Percentiles rank a stretch among this genome's conserved stretches.
Evolutionary conservation across 1,140 invertebrate species (phyloP).

Genomic region (Oryzaephilus surinamensis): DNA sequence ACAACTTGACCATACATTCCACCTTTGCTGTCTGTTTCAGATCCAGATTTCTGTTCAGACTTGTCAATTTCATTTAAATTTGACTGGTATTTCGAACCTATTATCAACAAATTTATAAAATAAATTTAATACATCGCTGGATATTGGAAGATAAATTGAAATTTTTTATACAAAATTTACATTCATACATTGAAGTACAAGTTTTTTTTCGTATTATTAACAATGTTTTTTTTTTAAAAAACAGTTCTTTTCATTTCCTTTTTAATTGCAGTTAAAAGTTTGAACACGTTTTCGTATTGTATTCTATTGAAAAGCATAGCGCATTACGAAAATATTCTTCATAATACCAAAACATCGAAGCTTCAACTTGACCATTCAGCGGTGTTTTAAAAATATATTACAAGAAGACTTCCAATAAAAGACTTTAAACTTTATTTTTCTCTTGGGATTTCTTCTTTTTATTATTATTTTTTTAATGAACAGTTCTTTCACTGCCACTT

Average conservation of each 20-base stretch:
- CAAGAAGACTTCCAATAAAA: conserved; percentile 2
- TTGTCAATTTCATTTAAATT: conserved; percentile 60
- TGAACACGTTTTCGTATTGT: conserved; percentile 15
- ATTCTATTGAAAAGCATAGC: conserved; percentile 15
- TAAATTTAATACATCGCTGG: conserved; percentile 1
- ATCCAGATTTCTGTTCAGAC: conserved; percentile 54
- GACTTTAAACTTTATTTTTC: too few relatives aligned
- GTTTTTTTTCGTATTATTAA: too few relatives aligned
- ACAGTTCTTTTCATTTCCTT: conserved; percentile 14
- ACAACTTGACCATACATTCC: conserved; percentile 28
- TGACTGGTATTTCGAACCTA: conserved; percentile 54
- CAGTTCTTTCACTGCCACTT: conserved; percentile 16
- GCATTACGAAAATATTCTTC: conserved; percentile 18
- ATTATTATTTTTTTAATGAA: conserved; percentile 17
- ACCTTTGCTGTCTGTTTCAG: conserved; percentile 37
- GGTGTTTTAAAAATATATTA: conserved; percentile 13
- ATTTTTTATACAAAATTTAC: too few relatives aligned
- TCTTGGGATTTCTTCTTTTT: conserved; percentile 14
- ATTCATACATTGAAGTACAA: too few relatives aligned
- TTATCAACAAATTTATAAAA: conserved; percentile 13
- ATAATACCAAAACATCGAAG: conserved; percentile 13
- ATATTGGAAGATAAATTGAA: not conserved
- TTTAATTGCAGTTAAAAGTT: conserved; percentile 19
- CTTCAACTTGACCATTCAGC: conserved; percentile 16
- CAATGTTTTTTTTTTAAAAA: too few relatives aligned